Percentiles rank a stretch among this genome's conserved stretches.
phyloP scores from a whole-genome alignment of 2,797 vertebrate species.

The Muraenolepis orangiensis region DNA sequence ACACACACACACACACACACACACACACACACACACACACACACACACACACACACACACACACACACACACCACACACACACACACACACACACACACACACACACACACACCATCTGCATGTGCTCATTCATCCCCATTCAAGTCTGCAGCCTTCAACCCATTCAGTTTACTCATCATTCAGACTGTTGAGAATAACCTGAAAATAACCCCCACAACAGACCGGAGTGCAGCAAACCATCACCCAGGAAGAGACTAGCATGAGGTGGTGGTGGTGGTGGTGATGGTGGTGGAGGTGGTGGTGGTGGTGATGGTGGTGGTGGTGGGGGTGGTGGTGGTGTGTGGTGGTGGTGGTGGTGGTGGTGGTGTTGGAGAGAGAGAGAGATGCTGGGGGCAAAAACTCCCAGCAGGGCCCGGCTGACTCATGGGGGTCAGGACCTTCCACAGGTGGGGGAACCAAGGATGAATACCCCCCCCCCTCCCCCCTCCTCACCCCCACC shows the following conservation, averaged over 20 bases:
- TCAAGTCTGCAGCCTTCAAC: slow-evolving; percentile 9
- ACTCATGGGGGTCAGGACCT: slow-evolving; percentile 70
- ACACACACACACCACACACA: too few relatives aligned
- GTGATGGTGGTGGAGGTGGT: slow-evolving; percentile 5
- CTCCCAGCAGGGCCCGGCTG: slow-evolving; percentile 62
- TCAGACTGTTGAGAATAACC: slow-evolving; percentile 32
- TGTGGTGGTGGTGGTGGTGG: slow-evolving; percentile 17
- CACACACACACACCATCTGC: slow-evolving; percentile 6
- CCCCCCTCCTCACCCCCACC: slow-evolving; percentile 1
- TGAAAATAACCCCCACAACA: too few relatives aligned
- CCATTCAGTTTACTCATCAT: slow-evolving; percentile 7
- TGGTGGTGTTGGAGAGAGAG: slow-evolving; percentile 29
- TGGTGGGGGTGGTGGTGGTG: slow-evolving; percentile 34
- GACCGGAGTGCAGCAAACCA: slow-evolving; percentile 37
- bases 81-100: too few relatives aligned
- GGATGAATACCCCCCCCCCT: slow-evolving; percentile 58
- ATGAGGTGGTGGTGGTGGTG: slow-evolving; percentile 38
- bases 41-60: too few relatives aligned
- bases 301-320: slow-evolving; percentile 36
- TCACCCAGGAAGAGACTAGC: slow-evolving; percentile 49
- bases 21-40: too few relatives aligned
- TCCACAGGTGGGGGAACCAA: slow-evolving; percentile 71
- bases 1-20: too few relatives aligned
- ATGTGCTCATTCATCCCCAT: slow-evolving; percentile 19
- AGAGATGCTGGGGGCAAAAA: slow-evolving; percentile 53